Percentiles rank a stretch among this genome's conserved stretches.
These are phyloP conservation scores for Drosophila gaucha DNA, from an alignment of 2,888 invertebrate species.

Conservation along the genomic window DNA sequence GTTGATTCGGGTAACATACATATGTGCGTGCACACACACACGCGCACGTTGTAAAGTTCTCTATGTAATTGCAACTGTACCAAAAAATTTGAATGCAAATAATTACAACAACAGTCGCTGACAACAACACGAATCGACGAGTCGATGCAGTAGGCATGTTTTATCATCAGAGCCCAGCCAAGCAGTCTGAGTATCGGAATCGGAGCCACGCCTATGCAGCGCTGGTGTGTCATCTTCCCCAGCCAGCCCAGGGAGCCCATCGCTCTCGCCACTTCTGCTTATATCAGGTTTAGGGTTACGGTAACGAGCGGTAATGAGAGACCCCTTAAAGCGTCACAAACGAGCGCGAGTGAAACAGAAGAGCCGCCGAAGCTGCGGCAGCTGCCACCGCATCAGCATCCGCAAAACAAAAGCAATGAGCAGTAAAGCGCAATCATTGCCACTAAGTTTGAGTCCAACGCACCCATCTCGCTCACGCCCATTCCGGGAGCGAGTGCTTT, in stretches of 20 bases:
- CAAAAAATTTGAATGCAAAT: constrained; percentile 36
- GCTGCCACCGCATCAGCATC: constrained; percentile 17
- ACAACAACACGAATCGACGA: constrained; percentile 1
- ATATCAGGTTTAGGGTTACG: constrained; percentile 62
- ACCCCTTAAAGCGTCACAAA: constrained; percentile 33
- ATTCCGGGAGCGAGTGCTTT: constrained; percentile 15
- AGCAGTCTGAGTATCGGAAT: constrained; percentile 37
- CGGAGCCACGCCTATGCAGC: constrained; percentile 71
- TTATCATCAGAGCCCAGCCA: constrained; percentile 24
- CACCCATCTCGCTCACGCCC: constrained; percentile 61
- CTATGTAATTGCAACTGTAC: constrained; percentile 37
- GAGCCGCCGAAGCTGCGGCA: constrained; percentile 14
- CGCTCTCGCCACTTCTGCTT: background rate
- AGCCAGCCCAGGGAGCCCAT: constrained; percentile 22
- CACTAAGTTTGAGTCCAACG: constrained; percentile 46
- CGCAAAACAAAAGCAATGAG: constrained; percentile 65
- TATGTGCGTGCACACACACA: background rate
- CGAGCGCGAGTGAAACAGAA: constrained; percentile 61
- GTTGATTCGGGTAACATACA: background rate
- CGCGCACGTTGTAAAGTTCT: background rate
- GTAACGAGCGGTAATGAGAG: constrained; percentile 61
- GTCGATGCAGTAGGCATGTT: constrained; percentile 40
- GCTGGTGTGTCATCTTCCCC: constrained; percentile 43
- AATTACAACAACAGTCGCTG: constrained; percentile 35
- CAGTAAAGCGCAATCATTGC: constrained; percentile 64